These are phyloP conservation scores for Eupithecia exiguata DNA, from an alignment of 2,888 invertebrate genomes.

Conservation along the genomic window DNA sequence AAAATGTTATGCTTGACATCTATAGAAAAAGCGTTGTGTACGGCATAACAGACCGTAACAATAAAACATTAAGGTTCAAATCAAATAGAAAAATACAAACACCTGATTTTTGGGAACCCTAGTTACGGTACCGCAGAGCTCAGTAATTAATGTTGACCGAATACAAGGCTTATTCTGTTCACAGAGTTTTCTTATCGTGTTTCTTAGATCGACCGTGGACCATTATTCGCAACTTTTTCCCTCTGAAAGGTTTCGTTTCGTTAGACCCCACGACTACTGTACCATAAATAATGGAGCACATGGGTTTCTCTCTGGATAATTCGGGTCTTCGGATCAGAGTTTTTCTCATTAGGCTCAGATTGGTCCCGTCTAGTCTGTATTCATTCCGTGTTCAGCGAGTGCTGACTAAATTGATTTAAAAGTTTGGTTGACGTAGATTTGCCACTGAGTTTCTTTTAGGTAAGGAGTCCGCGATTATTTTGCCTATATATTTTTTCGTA, in stretches of 20 bases:
- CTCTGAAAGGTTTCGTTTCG: conserved; percentile 50
- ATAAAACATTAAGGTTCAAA: conserved; percentile 3
- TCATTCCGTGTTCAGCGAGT: not conserved
- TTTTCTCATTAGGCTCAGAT: conserved; percentile 45
- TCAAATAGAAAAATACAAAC: not conserved
- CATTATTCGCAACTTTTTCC: conserved; percentile 58
- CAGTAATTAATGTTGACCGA: conserved; percentile 73
- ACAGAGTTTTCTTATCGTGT: conserved; percentile 60
- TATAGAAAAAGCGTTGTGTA: not conserved
- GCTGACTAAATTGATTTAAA: not conserved
- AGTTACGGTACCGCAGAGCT: conserved; percentile 60
- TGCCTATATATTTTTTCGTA: not conserved
- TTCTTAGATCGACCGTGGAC: conserved; percentile 56
- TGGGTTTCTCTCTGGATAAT: conserved; percentile 49
- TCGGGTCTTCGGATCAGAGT: conserved; percentile 48
- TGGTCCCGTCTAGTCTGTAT: not conserved
- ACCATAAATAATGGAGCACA: conserved; percentile 56
- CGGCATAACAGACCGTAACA: not conserved
- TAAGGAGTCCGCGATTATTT: not conserved
- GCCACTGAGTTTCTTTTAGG: not conserved
- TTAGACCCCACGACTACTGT: conserved; percentile 45
- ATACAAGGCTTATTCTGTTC: conserved; percentile 55
- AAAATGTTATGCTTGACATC: not conserved
- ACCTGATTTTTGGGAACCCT: conserved; percentile 54
- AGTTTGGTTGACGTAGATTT: not conserved